Evolutionary conservation across 2,888 invertebrate genomes (phyloP), one percentile per base, ranked within the genome.

Genomic region (Heliconius cydno): DNA sequence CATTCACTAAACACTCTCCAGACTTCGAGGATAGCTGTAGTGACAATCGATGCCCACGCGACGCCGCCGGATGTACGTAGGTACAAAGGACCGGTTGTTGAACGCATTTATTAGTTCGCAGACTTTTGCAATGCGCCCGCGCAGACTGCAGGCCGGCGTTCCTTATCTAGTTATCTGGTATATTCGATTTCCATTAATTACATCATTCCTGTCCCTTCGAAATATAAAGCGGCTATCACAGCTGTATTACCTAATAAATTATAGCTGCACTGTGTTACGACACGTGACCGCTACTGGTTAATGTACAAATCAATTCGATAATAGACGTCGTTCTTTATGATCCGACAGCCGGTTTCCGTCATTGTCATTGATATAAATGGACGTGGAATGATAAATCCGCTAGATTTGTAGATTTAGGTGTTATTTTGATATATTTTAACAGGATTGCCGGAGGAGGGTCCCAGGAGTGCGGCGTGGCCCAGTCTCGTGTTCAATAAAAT

Each of bases 401-500:
- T 38, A 67, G 73, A 41, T 67, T 25, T 28, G 60, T 74, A 72
- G 75, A 65, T 78, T 4, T 38, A 52, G 67, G 75, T 77, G 68
- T 77, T 80, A 81, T 82, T 79, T 81, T 84, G 79, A 83, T 83
- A 79, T 83, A 78, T 84, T 85, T 85, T 87, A 86, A 90, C 95
- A 95, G 94, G 94, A 83, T 85, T 95, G 79, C 95, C 94, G 84
- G 94, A 95, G 81, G 94, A 95, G 88, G 94, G 94, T 66, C 93
- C 94, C 9, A 86, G 94, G 84, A 93, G 89, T 84, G 94, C 94
- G 28, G 94, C 95, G 86, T 97, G 97, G 97, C 97, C 97, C 82
- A 97, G 97, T 86, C 94, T 97, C 89, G 97, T 98, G 88, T 96
- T 98, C 91, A 97, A 97, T 90, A 98, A 98, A 96, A 98, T 98